Evolutionary conservation across 1,140 invertebrate genomes (phyloP), one percentile per base, ranked within the genome.

Genomic region (Acromyrmex heyeri): DNA sequence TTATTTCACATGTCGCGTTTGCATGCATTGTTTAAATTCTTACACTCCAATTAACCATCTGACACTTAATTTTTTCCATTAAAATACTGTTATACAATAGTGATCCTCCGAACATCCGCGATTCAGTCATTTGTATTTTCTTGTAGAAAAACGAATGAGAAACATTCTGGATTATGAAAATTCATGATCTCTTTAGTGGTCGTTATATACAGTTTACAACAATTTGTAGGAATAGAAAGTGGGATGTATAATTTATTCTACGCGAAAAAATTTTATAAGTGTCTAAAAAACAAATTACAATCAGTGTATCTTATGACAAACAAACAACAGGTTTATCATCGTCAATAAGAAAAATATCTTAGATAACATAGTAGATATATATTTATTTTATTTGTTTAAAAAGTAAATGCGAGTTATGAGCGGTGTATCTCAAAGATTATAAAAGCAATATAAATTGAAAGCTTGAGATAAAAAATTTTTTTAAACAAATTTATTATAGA

Each of bases 1-100:
- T 30, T 44, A 85, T 62, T 30, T 44, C 48, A 38, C 24, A 57
- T 57, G 27, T n/a, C 10, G 21, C 57, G 16, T 14, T 30, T 12
- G 34, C n/a, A 12, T 34, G 24, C n/a, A 24, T n/a, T 2, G 1
- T 90, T 93, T 92, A 92, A 93, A 93, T 92, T 92, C 76, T 92
- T 76, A 50, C 87, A 86, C 86, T 89, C 83, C 81, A 91, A 76
- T 92, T 91, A 76, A 79, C 44, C 38, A 57, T 3, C 48, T 44
- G 10, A 24, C 18, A 21, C 30, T 69, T 79, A 64, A 14, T 44
- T 27, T 50, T 44, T 10, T 87, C 55, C 64, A 87, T 86, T 86
- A 88, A 86, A 67, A 67, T 50, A 12, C 8, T 64, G 10, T 64
- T 59, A 44, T 21, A 30, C 79, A 89, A 87, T 87, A 87, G 48